Evolutionary conservation across 2,888 invertebrate species (phyloP).

Genomic region (Eustalomyia histrio): DNA sequence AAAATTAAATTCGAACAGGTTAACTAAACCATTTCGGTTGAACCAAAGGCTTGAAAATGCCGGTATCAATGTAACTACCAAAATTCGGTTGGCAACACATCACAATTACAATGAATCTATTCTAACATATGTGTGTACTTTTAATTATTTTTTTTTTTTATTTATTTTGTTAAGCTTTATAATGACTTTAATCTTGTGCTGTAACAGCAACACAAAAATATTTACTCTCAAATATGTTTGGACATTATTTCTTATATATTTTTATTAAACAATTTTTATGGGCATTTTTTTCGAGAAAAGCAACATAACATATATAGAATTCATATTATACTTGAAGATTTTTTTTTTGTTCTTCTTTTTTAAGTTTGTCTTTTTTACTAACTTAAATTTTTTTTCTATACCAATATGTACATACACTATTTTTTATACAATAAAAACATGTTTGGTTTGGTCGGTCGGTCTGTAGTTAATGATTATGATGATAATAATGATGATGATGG

Average conservation of each 20-base stretch:
- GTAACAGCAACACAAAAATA: constrained; percentile 19
- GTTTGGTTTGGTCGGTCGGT: constrained; percentile 18
- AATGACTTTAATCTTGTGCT: not conserved
- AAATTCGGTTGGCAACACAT: too few relatives aligned
- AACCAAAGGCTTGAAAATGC: too few relatives aligned
- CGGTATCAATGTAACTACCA: too few relatives aligned
- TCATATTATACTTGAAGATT: not conserved
- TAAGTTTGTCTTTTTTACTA: not conserved
- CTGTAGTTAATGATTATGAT: constrained; percentile 1
- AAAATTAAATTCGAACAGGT: too few relatives aligned
- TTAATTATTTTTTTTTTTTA: too few relatives aligned
- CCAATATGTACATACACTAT: not conserved
- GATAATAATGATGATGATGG: constrained; percentile 8
- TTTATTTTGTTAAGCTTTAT: too few relatives aligned
- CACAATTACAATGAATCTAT: too few relatives aligned
- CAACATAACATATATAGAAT: not conserved
- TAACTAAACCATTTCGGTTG: too few relatives aligned
- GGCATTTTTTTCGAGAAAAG: constrained; percentile 23
- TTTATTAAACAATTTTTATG: constrained; percentile 46
- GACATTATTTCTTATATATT: constrained; percentile 16
- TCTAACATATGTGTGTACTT: too few relatives aligned
- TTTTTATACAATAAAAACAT: constrained; percentile 45
- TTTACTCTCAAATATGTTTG: constrained; percentile 26
- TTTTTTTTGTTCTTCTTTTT: too few relatives aligned
- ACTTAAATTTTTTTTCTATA: not conserved